Percentiles rank a stretch among this genome's conserved stretches.
These are phyloP conservation scores for Gymnothorax javanicus DNA, from an alignment of 2,797 vertebrate species.

Conservation along the genomic window DNA sequence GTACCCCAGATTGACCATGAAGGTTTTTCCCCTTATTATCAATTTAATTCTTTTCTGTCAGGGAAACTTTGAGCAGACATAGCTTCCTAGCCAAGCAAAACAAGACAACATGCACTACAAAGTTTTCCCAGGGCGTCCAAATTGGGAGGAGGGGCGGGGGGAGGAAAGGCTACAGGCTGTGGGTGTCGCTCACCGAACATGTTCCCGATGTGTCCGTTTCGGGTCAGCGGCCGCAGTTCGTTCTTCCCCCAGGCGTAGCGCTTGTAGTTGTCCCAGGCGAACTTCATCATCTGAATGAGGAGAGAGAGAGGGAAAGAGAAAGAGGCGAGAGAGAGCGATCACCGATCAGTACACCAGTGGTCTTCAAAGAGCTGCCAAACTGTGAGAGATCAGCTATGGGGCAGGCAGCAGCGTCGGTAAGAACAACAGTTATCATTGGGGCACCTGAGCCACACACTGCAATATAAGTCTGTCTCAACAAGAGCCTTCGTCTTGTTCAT, in stretches of 20 bases:
- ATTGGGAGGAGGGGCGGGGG: too few species aligned
- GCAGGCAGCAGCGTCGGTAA: background rate
- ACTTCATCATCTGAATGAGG: conserved; percentile 94
- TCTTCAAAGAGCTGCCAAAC: background rate
- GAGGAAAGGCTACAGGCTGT: background rate
- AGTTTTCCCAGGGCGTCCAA: too few species aligned
- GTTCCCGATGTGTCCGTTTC: conserved; percentile 89
- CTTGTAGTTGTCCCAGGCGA: conserved; percentile 95
- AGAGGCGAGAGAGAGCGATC: conserved; percentile 34
- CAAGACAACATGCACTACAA: too few species aligned
- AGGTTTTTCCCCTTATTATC: too few species aligned
- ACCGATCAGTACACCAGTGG: background rate
- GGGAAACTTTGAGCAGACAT: background rate
- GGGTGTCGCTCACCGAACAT: conserved; percentile 90
- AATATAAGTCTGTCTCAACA: too few species aligned
- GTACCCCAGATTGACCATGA: too few species aligned
- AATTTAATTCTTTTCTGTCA: background rate
- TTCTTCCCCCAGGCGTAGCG: conserved; percentile 91
- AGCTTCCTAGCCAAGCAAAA: background rate
- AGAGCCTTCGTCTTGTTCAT: too few species aligned
- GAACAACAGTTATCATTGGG: background rate
- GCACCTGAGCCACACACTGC: too few species aligned
- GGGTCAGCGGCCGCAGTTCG: conserved; percentile 89
- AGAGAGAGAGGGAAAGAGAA: conserved; percentile 30
- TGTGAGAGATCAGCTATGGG: background rate